Evolutionary conservation across 1,140 invertebrate genomes (phyloP).

Genomic region (Rhizoglyphus robini): DNA sequence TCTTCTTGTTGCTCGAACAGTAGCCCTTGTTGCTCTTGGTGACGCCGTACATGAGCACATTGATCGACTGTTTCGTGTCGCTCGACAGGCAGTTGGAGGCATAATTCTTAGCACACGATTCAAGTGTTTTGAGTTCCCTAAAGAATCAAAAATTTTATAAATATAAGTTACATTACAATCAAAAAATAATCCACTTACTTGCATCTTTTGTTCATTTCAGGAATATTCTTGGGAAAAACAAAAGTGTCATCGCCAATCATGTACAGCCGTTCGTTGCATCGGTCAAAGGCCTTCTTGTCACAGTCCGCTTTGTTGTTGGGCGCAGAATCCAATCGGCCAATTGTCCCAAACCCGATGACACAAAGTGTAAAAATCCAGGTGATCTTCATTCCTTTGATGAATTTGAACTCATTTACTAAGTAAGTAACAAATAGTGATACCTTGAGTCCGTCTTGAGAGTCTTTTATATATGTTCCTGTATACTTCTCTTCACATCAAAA

Average conservation of each 20-base stretch:
- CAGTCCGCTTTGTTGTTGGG: background rate
- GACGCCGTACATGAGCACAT: background rate
- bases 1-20: background rate
- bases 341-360: background rate
- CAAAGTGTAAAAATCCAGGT: background rate
- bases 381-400: too few species aligned
- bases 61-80: background rate
- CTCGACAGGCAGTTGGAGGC: background rate
- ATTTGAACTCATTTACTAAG: background rate
- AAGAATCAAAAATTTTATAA: background rate
- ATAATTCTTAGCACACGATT: slow-evolving; percentile 1
- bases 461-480: too few species aligned
- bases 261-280: background rate
- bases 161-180: too few species aligned
- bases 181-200: background rate
- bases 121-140: background rate
- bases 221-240: background rate
- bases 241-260: background rate
- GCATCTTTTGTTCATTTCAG: slow-evolving; percentile 7
- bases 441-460: too few species aligned
- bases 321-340: background rate
- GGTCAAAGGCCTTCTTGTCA: background rate
- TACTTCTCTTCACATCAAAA: too few species aligned
- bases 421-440: too few species aligned
- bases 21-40: background rate